These are phyloP conservation scores for Platycheirus rosarum DNA, from an alignment of 2,888 invertebrate genomes.

Conservation along the genomic window DNA sequence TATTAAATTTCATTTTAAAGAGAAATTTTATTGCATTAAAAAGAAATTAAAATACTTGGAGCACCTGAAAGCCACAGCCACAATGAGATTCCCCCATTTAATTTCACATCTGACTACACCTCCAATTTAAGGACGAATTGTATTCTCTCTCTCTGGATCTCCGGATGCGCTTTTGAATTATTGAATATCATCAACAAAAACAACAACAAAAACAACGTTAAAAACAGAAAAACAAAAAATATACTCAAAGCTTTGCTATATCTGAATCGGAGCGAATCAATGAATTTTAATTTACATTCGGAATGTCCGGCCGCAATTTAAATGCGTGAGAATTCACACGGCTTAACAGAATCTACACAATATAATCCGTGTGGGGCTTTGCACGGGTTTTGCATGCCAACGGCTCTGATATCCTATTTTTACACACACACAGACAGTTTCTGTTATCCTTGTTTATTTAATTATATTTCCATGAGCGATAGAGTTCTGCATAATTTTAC, in stretches of 20 bases:
- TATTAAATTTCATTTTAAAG: neutral
- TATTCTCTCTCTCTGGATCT: conserved; percentile 2
- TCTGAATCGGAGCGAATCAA: conserved; percentile 22
- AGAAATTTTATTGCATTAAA: conserved; percentile 19
- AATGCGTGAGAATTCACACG: conserved; percentile 65
- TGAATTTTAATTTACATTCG: conserved; percentile 63
- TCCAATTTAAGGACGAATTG: conserved; percentile 47
- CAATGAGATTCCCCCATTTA: conserved; percentile 40
- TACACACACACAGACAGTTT: conserved; percentile 7
- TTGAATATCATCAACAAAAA: conserved; percentile 3
- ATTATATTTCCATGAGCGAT: conserved; percentile 1
- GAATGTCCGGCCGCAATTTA: conserved; percentile 55
- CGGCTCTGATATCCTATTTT: conserved; percentile 35
- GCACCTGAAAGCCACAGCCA: conserved; percentile 4
- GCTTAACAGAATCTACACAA: conserved; percentile 52
- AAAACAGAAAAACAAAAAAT: conserved; percentile 26
- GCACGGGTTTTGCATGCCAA: conserved; percentile 39
- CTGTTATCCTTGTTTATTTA: conserved; percentile 30
- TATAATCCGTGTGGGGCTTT: conserved; percentile 48
- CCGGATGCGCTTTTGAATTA: neutral
- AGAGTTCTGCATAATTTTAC: conserved; percentile 8
- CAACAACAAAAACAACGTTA: no score
- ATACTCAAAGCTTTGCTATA: conserved; percentile 22
- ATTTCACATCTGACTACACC: conserved; percentile 30
- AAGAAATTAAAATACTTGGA: conserved; percentile 48